These are phyloP conservation scores for Amniataba percoides DNA, from an alignment of 2,797 vertebrate genomes.

Conservation along the genomic window DNA sequence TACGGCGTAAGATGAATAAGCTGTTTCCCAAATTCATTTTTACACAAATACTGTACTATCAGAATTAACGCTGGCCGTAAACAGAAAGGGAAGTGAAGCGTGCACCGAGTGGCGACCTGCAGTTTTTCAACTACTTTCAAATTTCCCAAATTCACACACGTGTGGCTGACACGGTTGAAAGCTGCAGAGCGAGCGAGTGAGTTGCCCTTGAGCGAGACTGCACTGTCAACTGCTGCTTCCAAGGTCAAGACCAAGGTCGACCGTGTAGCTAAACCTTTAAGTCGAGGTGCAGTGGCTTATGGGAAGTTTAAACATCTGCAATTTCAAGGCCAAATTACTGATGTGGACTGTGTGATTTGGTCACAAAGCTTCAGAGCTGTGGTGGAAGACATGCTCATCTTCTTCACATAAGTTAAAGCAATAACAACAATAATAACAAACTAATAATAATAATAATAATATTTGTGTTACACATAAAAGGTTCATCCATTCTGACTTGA, in stretches of 20 bases:
- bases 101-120: no score
- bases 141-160: background rate
- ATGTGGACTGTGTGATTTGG: background rate
- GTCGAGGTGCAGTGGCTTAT: background rate
- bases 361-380: background rate
- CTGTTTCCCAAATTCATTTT: background rate
- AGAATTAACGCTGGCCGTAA: background rate
- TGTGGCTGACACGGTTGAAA: background rate
- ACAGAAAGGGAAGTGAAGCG: no score
- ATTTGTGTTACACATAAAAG: no score
- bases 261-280: background rate
- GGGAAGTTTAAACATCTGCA: background rate
- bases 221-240: background rate
- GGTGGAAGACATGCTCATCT: background rate
- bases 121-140: background rate
- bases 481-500: background rate
- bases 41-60: background rate
- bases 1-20: background rate
- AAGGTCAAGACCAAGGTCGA: background rate
- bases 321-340: background rate
- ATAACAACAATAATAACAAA: background rate
- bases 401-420: no score
- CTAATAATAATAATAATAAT: background rate
- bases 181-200: background rate
- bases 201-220: background rate